phyloP scores from a whole-genome alignment of 2,797 vertebrate species.

The Petrocephalus sullivani region DNA sequence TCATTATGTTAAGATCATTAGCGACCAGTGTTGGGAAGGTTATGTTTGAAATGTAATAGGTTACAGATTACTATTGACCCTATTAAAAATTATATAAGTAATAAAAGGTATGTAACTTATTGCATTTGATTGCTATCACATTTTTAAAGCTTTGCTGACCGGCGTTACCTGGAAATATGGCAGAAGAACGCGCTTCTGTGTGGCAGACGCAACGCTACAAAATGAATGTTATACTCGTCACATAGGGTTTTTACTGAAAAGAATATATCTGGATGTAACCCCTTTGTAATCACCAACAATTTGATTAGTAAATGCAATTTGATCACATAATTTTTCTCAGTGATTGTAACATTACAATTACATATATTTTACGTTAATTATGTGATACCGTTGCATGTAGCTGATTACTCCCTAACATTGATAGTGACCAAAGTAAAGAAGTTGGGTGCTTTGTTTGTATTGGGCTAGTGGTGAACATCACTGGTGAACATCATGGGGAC shows the following conservation, averaged over 20 bases:
- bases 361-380: not conserved
- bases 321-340: not conserved
- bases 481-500: not conserved
- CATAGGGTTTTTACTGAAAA: not conserved
- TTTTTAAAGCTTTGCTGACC: not conserved
- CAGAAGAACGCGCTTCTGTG: not conserved
- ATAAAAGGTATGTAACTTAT: not conserved
- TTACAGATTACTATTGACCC: not conserved
- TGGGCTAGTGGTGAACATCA: not conserved
- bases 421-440: not conserved
- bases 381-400: not conserved
- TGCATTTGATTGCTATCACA: not conserved
- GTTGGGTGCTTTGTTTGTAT: not conserved
- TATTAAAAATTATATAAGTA: not conserved
- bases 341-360: not conserved
- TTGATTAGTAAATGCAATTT: not conserved
- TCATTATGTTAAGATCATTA: not conserved
- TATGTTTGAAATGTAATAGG: not conserved
- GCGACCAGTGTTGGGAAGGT: not conserved
- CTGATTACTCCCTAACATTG: not conserved
- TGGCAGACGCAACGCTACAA: not conserved
- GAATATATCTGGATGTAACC: not conserved
- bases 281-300: not conserved
- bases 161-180: not conserved
- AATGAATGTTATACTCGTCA: not conserved